These are phyloP conservation scores for Calyptommatus sinebrachiatus DNA, from an alignment of 2,113 vertebrate genomes.

Conservation along the genomic window DNA sequence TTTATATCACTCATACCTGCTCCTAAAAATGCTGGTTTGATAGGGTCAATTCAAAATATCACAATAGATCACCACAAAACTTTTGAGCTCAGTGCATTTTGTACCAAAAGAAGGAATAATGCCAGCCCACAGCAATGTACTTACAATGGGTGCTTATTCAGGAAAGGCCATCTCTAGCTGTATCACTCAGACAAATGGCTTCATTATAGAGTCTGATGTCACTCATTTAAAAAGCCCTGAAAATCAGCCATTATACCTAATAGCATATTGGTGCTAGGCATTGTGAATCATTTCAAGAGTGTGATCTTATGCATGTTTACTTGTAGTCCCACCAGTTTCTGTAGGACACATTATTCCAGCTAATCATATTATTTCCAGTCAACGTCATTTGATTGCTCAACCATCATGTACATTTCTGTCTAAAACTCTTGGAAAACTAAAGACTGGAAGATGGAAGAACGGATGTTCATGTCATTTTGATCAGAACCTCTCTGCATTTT, in stretches of 20 bases:
- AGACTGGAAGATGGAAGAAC: not conserved
- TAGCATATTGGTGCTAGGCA: not conserved
- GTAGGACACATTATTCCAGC: not conserved
- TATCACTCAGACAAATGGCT: slow-evolving; percentile 3
- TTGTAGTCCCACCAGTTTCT: not conserved
- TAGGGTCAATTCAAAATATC: not conserved
- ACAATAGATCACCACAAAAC: not conserved
- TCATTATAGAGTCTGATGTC: not conserved
- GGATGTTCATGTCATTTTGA: not conserved
- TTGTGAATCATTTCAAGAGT: not conserved
- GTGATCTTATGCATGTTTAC: not conserved
- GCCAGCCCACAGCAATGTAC: slow-evolving; percentile 16
- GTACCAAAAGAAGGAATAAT: slow-evolving; percentile 30
- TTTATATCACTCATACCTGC: not conserved
- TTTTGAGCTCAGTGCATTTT: slow-evolving; percentile 23
- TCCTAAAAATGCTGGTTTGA: not conserved
- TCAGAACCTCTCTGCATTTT: not conserved
- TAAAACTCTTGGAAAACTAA: not conserved
- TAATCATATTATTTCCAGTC: not conserved
- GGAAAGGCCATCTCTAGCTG: not conserved
- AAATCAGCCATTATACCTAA: slow-evolving; percentile 34
- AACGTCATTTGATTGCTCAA: not conserved
- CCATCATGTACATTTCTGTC: not conserved
- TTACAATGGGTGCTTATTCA: slow-evolving; percentile 20
- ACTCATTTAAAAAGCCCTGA: slow-evolving; percentile 37